Evolutionary conservation across 23 tunicate species (phyloP), one percentile per base, ranked within the genome.

Genomic region (Corella eumyota): DNA sequence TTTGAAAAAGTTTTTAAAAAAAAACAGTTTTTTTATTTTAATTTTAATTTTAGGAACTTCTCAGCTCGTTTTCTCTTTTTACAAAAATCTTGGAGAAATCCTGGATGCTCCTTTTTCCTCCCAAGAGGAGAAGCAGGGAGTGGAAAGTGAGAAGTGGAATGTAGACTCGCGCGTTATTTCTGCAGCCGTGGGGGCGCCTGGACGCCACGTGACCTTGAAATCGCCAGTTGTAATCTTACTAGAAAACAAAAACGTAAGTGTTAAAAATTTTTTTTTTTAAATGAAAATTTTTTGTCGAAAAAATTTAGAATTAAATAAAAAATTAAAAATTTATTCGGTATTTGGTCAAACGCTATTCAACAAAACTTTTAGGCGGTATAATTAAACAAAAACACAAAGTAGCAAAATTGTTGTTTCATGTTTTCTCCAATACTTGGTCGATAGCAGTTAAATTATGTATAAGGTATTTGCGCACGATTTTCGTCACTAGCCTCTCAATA

Each of bases 161-260:
- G 46, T 84, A 1, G 83, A 75, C 49, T 84, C 94, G 0, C 45
- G 69, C 30, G 60, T 84, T 25, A 38, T 84, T 17, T 75, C 94
- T 19, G 94, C 81, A 5, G 37, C 78, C 24, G 21, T 84, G 30
- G 68, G 66, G 29, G 21, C 29, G 2, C 66, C 72, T 2, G 58
- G 36, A 31, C 71, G 65, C 26, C 55, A 67, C 22, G 40, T 52
- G 0, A 34, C 60, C 27, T 65, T 82, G 17, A 45, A 38, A 3
- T 34, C 76, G 28, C 77, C 83, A 2, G 78, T 79, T 4, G 44
- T 36, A 34, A 64, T 84, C n/a, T 20, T 53, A 15, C 55, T 82
- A 9, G 58, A 74, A 53, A 79, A 61, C 32, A 68, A 44, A 30
- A 32, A 74, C 76, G 90, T 81, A 58, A 45, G 60, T 48, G 48